Evolutionary conservation across 2,797 vertebrate species (phyloP).

Genomic region (Halcyon chelicuti): DNA sequence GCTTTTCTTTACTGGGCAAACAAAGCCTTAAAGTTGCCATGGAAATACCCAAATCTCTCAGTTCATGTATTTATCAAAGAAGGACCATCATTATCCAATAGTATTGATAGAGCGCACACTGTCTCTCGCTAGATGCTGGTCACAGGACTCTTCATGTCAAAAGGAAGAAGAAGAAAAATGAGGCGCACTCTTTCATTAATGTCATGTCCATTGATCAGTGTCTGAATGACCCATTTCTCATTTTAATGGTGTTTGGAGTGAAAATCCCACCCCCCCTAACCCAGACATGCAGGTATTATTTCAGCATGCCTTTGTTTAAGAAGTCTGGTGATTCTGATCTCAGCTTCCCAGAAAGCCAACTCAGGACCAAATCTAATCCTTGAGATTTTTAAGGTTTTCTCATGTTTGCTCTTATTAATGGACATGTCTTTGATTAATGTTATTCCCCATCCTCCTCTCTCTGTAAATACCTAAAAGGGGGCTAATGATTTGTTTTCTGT

Average conservation of each 20-base stretch:
- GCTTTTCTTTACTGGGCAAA: slow-evolving; percentile 18
- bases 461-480: background rate
- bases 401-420: background rate
- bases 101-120: background rate
- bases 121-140: background rate
- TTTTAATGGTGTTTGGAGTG: background rate
- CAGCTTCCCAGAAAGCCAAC: background rate
- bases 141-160: background rate
- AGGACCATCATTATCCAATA: background rate
- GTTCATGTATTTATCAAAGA: slow-evolving; percentile 30
- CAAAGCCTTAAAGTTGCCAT: slow-evolving; percentile 34
- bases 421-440: background rate
- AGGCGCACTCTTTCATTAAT: background rate
- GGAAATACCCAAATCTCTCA: slow-evolving; percentile 21
- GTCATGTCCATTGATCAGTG: background rate
- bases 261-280: background rate
- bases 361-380: background rate
- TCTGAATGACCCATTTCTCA: background rate
- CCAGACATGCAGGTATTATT: background rate
- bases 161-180: background rate
- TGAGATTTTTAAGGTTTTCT: background rate
- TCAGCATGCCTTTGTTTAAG: background rate
- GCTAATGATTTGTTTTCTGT: background rate
- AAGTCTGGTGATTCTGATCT: background rate
- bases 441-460: background rate